Evolutionary conservation across 2,888 invertebrate genomes (phyloP).

Genomic region (Priocnemis perturbator): DNA sequence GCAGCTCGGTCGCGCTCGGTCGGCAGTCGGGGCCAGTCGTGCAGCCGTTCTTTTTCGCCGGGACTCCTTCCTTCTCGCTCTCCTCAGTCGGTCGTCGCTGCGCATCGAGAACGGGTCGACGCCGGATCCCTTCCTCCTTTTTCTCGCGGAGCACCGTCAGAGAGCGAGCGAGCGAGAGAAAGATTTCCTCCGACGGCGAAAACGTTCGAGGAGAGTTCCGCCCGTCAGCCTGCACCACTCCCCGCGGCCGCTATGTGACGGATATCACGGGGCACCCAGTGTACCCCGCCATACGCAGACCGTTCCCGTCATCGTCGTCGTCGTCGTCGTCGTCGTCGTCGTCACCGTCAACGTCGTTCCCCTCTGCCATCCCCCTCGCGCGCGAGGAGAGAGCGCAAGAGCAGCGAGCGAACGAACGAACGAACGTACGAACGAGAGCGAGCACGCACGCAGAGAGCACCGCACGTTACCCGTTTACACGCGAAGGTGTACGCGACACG

Average conservation of each 20-base stretch:
- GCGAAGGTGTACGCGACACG: conserved; percentile 26
- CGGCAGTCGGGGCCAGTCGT: conserved; percentile 58
- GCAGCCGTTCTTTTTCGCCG: conserved; percentile 16
- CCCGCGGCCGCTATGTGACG: conserved; percentile 61
- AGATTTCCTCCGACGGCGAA: conserved; percentile 3
- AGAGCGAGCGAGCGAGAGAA: conserved; percentile 1
- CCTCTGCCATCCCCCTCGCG: conserved; percentile 31
- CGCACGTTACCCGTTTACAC: conserved; percentile 12
- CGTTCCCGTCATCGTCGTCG: conserved; percentile 33
- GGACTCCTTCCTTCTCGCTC: not conserved
- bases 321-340: conserved; percentile 1
- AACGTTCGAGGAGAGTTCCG: conserved; percentile 3
- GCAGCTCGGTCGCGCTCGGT: conserved; percentile 62
- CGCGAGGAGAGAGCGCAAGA: conserved; percentile 19
- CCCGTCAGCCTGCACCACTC: conserved; percentile 6
- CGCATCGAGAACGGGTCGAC: conserved; percentile 51
- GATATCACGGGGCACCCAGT: conserved; percentile 56
- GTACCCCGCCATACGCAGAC: conserved; percentile 45
- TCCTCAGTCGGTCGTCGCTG: conserved; percentile 56
- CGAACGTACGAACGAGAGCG: not conserved
- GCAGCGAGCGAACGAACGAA: conserved; percentile 14
- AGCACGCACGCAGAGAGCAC: conserved; percentile 1
- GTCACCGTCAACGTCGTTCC: conserved; percentile 10
- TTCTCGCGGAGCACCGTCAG: conserved; percentile 19
- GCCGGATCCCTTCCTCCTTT: conserved; percentile 17